Evolutionary conservation across 23 tunicate species (phyloP).

Genomic region (Trididemnum clinides): DNA sequence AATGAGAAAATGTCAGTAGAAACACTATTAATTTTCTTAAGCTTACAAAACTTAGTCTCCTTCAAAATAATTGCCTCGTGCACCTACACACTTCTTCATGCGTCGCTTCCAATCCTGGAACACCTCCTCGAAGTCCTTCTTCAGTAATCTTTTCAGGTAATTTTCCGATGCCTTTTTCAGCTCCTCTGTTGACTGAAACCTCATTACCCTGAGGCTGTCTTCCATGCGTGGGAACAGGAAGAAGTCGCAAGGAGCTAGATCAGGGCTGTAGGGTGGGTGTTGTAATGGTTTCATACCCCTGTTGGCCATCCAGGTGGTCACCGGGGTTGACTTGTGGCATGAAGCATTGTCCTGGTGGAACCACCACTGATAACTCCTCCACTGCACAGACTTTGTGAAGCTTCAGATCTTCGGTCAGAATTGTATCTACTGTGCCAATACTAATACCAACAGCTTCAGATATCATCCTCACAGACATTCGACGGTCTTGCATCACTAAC

Average conservation of each 20-base stretch:
- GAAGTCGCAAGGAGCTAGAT: slow-evolving; percentile 17
- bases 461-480: slow-evolving; percentile 15
- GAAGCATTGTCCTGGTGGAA: slow-evolving; percentile 20
- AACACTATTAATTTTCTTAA: background rate
- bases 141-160: slow-evolving; percentile 20
- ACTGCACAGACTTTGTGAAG: slow-evolving; percentile 11
- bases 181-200: slow-evolving; percentile 14
- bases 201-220: slow-evolving; percentile 19
- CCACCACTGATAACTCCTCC: slow-evolving; percentile 29
- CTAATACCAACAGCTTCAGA: slow-evolving; percentile 12
- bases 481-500: slow-evolving; percentile 11
- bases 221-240: slow-evolving; percentile 23
- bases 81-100: slow-evolving; percentile 23
- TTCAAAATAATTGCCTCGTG: slow-evolving; percentile 22
- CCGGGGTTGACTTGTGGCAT: slow-evolving; percentile 25
- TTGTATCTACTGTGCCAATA: slow-evolving; percentile 17
- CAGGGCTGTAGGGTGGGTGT: slow-evolving; percentile 17
- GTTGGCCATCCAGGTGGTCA: slow-evolving; percentile 12
- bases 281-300: background rate
- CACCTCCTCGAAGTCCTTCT: too few species aligned
- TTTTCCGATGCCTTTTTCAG: slow-evolving; percentile 8
- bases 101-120: slow-evolving; percentile 27
- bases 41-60: slow-evolving; percentile 18
- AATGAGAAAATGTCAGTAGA: slow-evolving; percentile 22
- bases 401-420: slow-evolving; percentile 7